Evolutionary conservation across 2,113 vertebrate species (phyloP).

Genomic region (Calyptommatus sinebrachiatus): DNA sequence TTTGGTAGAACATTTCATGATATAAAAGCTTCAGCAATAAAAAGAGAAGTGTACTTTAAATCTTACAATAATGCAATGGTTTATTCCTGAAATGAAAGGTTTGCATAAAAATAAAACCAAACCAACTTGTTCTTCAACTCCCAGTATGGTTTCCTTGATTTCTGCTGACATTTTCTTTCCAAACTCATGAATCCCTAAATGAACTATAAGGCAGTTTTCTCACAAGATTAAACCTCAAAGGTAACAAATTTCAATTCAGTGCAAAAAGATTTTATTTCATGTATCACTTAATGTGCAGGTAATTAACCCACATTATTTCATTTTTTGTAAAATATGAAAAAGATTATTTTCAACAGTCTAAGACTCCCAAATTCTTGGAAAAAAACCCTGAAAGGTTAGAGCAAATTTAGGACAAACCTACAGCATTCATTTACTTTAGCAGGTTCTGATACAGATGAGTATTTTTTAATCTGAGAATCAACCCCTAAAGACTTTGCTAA

Average conservation of each 20-base stretch:
- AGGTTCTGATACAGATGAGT: slow-evolving; percentile 86
- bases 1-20: not conserved
- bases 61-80: not conserved
- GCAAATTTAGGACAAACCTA: slow-evolving; percentile 87
- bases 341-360: slow-evolving; percentile 33
- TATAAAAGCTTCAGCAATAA: not conserved
- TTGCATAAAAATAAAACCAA: not conserved
- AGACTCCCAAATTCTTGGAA: slow-evolving; percentile 10
- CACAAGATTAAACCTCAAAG: slow-evolving; percentile 25
- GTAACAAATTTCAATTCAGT: slow-evolving; percentile 48
- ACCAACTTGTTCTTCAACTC: not conserved
- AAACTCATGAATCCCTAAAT: not conserved
- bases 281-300: slow-evolving; percentile 37
- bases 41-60: not conserved
- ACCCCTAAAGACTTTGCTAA: slow-evolving; percentile 93
- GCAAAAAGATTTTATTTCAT: slow-evolving; percentile 68
- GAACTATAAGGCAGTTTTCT: not conserved
- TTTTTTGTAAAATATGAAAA: slow-evolving; percentile 61
- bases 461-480: slow-evolving; percentile 91
- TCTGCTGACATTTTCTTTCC: not conserved
- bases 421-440: slow-evolving; percentile 94
- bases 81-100: not conserved
- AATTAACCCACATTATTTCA: slow-evolving; percentile 59
- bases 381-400: slow-evolving; percentile 66
- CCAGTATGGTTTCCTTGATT: not conserved